Evolutionary conservation across 2,888 invertebrate genomes (phyloP).

Genomic region (Drosophila robusta): DNA sequence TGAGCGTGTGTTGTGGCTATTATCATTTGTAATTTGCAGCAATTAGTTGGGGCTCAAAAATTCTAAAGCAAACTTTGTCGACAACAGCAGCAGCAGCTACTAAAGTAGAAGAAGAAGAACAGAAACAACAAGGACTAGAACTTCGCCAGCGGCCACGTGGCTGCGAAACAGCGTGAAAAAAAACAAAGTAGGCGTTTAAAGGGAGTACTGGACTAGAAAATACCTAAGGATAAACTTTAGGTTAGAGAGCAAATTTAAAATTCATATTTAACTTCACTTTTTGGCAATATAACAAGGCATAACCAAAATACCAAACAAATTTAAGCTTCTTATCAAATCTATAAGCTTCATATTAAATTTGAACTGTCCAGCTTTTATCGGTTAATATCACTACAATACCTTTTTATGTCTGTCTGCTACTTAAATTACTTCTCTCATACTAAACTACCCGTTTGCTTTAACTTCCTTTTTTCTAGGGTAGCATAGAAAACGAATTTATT

Average conservation of each 20-base stretch:
- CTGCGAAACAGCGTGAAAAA: conserved; percentile 44
- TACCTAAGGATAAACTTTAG: conserved; percentile 1
- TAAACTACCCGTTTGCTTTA: not conserved
- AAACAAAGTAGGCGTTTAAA: conserved; percentile 4
- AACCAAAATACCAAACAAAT: too few species aligned
- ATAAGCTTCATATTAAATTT: not conserved
- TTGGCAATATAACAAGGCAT: too few species aligned
- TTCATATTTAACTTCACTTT: too few species aligned
- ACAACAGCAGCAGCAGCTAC: conserved; percentile 42
- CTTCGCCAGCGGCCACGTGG: conserved; percentile 59
- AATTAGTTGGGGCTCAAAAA: conserved; percentile 81
- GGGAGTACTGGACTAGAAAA: conserved; percentile 12
- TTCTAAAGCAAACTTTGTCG: conserved; percentile 79
- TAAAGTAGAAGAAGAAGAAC: conserved; percentile 12
- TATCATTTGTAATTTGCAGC: conserved; percentile 81
- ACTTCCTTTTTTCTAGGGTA: conserved; percentile 35
- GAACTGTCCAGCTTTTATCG: not conserved
- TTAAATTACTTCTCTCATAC: too few species aligned
- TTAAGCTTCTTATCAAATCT: too few species aligned
- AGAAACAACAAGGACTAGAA: conserved; percentile 44
- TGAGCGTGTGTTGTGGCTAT: conserved; percentile 82
- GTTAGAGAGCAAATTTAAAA: too few species aligned
- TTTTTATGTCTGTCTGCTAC: too few species aligned
- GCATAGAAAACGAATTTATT: conserved; percentile 61
- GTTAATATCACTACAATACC: too few species aligned